Evolutionary conservation across 1,140 invertebrate species (phyloP), one percentile per base, ranked within the genome.

Genomic region (Hyposmocoma kahamanoa): DNA sequence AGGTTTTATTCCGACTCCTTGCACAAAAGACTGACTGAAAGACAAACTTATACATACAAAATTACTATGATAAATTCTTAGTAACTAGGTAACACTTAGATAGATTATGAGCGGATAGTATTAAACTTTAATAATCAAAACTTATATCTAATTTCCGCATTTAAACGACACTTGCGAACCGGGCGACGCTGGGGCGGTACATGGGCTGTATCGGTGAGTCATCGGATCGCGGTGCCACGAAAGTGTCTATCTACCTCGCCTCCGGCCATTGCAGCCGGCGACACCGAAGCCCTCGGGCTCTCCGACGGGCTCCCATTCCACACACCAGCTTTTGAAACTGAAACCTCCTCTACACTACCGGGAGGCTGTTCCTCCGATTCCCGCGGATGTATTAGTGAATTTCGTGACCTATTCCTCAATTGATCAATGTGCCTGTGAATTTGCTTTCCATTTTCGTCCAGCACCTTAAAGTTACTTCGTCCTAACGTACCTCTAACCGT

Each of bases 341-440:
- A 41, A 21, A 18, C 20, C 38, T 18, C 15, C 38, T 18, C 19
- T 11, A 1, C 18, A 9, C 19, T 15, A 8, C 11, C 32, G 32
- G 15, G 13, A 17, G 32, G 8, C 15, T 17, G 38, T 13, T 18
- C 9, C 10, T 18, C 18, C 3, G 21, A 30, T 34, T 34, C 44
- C n/a, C 28, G 20, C 4, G 28, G 28, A 32, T 8, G 19, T 36
- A 34, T 20, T 22, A 46, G 44, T 11, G 44, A 46, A 22, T 20
- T 46, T 20, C 28, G 21, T n/a, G 30, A 3, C n/a, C 44, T 34
- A 20, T 19, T 17, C 18, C 13, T 46, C 2, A 46, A 17, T 32
- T 46, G 44, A 36, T 46, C 44, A n/a, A 39, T 17, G 22, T 48
- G 46, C 11, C 26, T 24, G 30, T 48, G 46, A 4, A 39, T 10